Base-by-base conservation (phyloP, 2,888 invertebrate species). In the Hymenopus coronatus region DNA sequence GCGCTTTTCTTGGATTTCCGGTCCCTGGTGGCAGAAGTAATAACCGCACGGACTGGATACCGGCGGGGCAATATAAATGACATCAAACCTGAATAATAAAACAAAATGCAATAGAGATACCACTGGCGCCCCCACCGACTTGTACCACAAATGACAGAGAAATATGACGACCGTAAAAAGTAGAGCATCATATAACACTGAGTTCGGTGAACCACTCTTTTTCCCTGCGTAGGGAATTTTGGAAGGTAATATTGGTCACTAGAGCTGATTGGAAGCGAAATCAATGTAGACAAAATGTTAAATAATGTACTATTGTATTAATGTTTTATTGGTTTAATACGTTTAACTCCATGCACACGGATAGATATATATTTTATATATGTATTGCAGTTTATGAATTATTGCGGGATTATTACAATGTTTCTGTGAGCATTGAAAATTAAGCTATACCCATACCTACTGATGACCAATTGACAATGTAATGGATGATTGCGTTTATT, bases 51-150 rank as follows among this genome's bases (percentile, higher is more conserved):
- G 20, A 70, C 54, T 70, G 54, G 54, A 70, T 70, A 70, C 54
- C 84, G 40, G 15, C 46, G n/a, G 46, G 30, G 46, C 85, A 40
- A 85, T 85, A 85, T 40, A 46, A 85, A 85, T 46, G 87, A 82
- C 87, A 82, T 87, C 87, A 82, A 87, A 87, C n/a, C n/a, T 87
- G 33, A 82, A 87, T 82, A 87, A 87, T 87, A 87, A 87, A 87
- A 82, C 87, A 82, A 87, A 87, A 82, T 82, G 30, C 87, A 87
- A 30, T 86, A 86, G 70, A 81, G 86, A 86, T 28, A 86, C 20
- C 28, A 70, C 28, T 54, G 28, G 20, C n/a, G 28, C n/a, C 9
- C 81, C 70, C 81, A 81, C 20, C 1, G 28, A 27, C 87, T 70
- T 70, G 82, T 27, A 27, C 40, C 87, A 40, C 33, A 86, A 70